Base-by-base conservation (phyloP, 2,113 vertebrate genomes). In the Speoplatyrhinus poulsoni region DNA sequence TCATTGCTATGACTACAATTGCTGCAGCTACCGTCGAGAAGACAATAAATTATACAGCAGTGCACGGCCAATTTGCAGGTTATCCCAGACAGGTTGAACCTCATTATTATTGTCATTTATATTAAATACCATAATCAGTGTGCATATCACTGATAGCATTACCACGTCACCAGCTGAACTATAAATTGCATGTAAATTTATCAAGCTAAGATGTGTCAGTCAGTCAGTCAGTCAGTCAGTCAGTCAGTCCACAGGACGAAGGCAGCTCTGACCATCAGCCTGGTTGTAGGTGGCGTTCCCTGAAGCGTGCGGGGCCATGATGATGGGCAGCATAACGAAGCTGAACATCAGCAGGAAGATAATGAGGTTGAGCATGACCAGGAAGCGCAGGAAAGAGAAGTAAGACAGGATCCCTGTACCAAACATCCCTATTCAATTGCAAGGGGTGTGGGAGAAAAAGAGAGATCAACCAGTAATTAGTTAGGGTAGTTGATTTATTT, bases 391-490 rank as follows among this genome's bases (percentile, higher is more conserved):
- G 88, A 99, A 99, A 16, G 93, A 97, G 88, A 99, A 99, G 77
- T 99, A 99, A 9, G 97, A 97, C 76, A 95, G 93, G 80, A 99
- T 95, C 9, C 95, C 96, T 0, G 96, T 95, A 74, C 98, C 98
- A 70, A 96, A 99, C 92, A 95, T 96, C 47, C 95, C 97, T 99
- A 54, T 9, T 66, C 87, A 69, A 85, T 54, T 82, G 3, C 47
- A 16, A 7, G 12, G 36, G 7, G 6, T 48, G 46, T 56, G 11
- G 13, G 60, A 33, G 46, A 53, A 46, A 53, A 54, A 60, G 32
- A 61, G 57, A 52, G 47, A 52, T 13, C 12, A 54, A 36, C 63
- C 53, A 26, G 12, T 9, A 50, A 36, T 13, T 16, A 41, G 54
- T 66, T 13, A 5, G 32, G 13, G 15, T 17, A 12, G 68, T n/a